phyloP scores from a whole-genome alignment of 2,113 vertebrate genomes.

The Brienomyrus longianalis region DNA sequence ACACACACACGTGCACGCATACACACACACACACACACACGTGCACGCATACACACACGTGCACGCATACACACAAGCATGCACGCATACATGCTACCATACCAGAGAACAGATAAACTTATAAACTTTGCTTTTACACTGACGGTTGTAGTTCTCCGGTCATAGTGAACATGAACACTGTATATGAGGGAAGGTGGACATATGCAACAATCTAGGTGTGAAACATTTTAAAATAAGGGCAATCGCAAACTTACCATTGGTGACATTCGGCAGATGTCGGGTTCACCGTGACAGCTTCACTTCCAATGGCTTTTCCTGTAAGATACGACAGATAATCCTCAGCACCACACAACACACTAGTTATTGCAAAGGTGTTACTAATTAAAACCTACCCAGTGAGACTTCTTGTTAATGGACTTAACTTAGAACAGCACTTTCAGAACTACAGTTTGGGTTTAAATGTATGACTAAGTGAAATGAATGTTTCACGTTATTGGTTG shows the following conservation, averaged over 20 bases:
- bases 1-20: too few species aligned
- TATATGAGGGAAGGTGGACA: not conserved
- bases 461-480: not conserved
- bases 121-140: not conserved
- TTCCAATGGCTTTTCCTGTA: constrained; percentile 74
- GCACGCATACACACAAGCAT: too few species aligned
- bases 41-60: too few species aligned
- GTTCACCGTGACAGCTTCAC: constrained; percentile 73
- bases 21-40: too few species aligned
- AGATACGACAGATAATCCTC: constrained; percentile 11
- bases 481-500: not conserved
- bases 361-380: not conserved
- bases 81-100: not conserved
- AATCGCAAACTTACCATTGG: constrained; percentile 74
- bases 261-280: constrained; percentile 79
- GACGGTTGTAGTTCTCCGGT: not conserved
- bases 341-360: constrained; percentile 11
- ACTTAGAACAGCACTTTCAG: not conserved
- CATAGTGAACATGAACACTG: not conserved
- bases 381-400: not conserved
- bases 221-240: not conserved
- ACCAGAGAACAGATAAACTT: not conserved
- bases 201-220: not conserved
- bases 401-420: not conserved
- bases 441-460: too few species aligned